phyloP scores from a whole-genome alignment of 2,113 vertebrate genomes.

The Microtus montanus region DNA sequence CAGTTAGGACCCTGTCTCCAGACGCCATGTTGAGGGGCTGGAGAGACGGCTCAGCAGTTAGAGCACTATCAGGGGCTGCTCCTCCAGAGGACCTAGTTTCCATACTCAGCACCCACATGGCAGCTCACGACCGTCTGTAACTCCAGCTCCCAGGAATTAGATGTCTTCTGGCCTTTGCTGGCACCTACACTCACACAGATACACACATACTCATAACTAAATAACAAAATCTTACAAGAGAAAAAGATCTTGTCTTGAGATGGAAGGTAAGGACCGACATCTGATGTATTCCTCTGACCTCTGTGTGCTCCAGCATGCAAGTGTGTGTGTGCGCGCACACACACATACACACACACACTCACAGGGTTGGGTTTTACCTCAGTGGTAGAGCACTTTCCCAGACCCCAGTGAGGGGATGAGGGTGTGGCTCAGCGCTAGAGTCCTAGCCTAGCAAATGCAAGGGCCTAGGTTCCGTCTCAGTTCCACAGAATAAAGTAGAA shows the following conservation, averaged over 20 bases:
- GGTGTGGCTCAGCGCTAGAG: background rate
- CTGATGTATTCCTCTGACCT: background rate
- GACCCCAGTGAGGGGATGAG: background rate
- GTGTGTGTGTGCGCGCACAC: no score
- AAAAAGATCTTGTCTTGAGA: background rate
- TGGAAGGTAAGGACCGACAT: background rate
- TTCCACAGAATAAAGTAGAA: background rate
- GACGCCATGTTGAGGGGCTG: background rate
- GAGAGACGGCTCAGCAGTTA: background rate
- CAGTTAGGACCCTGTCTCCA: background rate
- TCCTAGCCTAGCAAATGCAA: background rate
- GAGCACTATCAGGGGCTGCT: background rate
- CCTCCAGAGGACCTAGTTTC: no score
- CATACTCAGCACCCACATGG: background rate
- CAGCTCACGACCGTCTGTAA: background rate
- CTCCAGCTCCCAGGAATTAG: background rate
- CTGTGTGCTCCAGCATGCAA: background rate
- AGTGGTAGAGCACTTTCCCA: background rate
- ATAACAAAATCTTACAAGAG: background rate
- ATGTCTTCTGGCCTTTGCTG: background rate
- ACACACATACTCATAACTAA: background rate
- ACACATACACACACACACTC: no score
- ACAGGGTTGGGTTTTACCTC: background rate
- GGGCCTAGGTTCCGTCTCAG: background rate
- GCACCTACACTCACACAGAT: background rate